These are phyloP conservation scores for Malacosoma neustria DNA, from an alignment of 2,888 invertebrate genomes.

Conservation along the genomic window DNA sequence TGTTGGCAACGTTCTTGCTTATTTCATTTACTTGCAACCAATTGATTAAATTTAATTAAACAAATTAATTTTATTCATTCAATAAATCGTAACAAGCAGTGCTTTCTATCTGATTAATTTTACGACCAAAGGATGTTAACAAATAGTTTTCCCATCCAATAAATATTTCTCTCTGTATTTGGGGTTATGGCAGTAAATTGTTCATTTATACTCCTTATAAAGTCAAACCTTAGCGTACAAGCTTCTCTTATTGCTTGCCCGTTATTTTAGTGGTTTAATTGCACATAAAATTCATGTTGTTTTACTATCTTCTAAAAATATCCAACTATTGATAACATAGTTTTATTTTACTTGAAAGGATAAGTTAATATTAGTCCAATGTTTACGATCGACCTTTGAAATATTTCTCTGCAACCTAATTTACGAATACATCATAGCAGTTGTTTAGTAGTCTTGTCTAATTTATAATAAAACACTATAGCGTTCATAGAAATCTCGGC, in stretches of 20 bases:
- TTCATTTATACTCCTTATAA: background rate
- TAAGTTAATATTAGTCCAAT: too few relatives aligned
- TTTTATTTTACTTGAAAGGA: background rate
- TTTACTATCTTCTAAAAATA: constrained; percentile 1
- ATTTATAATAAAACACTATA: too few relatives aligned
- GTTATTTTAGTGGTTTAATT: background rate
- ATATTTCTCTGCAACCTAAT: too few relatives aligned
- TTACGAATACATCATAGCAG: too few relatives aligned
- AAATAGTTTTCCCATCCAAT: background rate
- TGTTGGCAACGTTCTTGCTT: too few relatives aligned
- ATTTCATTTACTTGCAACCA: too few relatives aligned
- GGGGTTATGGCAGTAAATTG: background rate
- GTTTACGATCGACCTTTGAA: too few relatives aligned
- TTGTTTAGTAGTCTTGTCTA: too few relatives aligned
- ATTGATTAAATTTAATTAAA: too few relatives aligned
- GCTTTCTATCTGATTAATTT: constrained; percentile 1
- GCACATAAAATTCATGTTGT: background rate
- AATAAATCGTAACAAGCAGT: background rate
- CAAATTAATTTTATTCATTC: constrained; percentile 11
- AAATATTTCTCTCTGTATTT: background rate
- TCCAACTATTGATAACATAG: constrained; percentile 1
- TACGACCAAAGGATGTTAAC: background rate
- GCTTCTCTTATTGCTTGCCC: background rate
- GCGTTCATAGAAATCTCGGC: background rate
- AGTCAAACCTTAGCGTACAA: background rate